phyloP scores from a whole-genome alignment of 2,888 invertebrate genomes.

The Anorthoa munda region DNA sequence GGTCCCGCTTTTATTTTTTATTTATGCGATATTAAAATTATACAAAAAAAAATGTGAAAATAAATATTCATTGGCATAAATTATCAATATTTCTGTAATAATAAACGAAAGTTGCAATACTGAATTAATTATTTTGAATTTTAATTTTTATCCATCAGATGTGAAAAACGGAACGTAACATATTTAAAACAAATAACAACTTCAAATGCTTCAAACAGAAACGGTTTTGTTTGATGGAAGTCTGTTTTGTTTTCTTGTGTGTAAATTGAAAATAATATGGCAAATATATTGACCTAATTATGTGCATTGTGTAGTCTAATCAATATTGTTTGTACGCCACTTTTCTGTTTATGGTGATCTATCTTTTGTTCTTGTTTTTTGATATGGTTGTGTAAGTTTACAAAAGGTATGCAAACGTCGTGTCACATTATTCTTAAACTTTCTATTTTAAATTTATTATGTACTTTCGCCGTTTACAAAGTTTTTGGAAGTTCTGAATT shows the following conservation, averaged over 20 bases:
- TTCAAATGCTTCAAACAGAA: slow-evolving; percentile 30
- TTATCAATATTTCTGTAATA: too few relatives aligned
- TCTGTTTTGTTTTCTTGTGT: slow-evolving; percentile 40
- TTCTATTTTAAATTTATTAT: background rate
- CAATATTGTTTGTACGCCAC: background rate
- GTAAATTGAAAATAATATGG: slow-evolving; percentile 11
- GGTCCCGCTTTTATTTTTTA: background rate
- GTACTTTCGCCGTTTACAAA: background rate
- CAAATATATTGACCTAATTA: background rate
- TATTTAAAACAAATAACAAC: slow-evolving; percentile 30
- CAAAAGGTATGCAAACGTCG: too few relatives aligned
- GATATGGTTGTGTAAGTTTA: background rate
- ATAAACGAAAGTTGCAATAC: too few relatives aligned
- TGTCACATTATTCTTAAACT: background rate
- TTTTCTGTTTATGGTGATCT: slow-evolving; percentile 3
- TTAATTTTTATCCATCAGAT: too few relatives aligned
- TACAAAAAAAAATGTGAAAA: background rate
- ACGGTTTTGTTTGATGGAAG: slow-evolving; percentile 48
- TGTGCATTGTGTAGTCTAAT: background rate
- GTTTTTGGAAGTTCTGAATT: background rate
- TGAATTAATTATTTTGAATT: too few relatives aligned
- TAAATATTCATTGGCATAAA: background rate
- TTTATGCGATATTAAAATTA: background rate
- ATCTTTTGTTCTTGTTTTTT: background rate
- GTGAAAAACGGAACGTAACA: slow-evolving; percentile 37